Evolutionary conservation across 2,888 invertebrate species (phyloP).

Genomic region (Polyommatus icarus): DNA sequence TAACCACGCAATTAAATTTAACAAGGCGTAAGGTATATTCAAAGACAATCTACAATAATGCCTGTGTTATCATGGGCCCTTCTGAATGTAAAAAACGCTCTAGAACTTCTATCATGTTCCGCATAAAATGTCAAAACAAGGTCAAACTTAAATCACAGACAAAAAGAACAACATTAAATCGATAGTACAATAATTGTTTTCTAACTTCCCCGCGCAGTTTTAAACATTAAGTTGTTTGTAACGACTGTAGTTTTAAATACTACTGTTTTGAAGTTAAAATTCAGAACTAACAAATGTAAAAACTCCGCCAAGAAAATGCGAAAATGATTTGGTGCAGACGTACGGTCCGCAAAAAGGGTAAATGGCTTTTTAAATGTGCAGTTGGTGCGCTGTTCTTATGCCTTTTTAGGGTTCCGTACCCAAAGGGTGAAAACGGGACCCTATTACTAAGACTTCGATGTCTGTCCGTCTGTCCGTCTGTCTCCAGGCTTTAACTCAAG

Average conservation of each 20-base stretch:
- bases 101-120: not conserved
- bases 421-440: no score
- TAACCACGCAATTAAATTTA: no score
- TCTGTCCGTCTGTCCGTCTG: no score
- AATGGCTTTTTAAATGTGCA: not conserved
- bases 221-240: slow-evolving; percentile 25
- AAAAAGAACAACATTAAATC: not conserved
- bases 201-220: not conserved
- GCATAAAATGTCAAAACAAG: not conserved
- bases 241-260: slow-evolving; percentile 18
- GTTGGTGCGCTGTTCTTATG: not conserved
- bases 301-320: slow-evolving; percentile 39
- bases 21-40: no score
- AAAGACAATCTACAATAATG: no score
- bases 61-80: no score
- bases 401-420: no score
- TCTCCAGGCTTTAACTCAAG: no score
- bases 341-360: slow-evolving; percentile 10
- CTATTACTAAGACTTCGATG: no score
- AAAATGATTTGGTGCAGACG: slow-evolving; percentile 40
- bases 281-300: slow-evolving; percentile 36
- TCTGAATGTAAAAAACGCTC: not conserved
- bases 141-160: not conserved
- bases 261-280: slow-evolving; percentile 36
- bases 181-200: slow-evolving; percentile 10